A percentile compares a stretch with the other conserved stretches of the same genome.
phyloP scores from a whole-genome alignment of 1,140 invertebrate species.

The Atta cephalotes region DNA sequence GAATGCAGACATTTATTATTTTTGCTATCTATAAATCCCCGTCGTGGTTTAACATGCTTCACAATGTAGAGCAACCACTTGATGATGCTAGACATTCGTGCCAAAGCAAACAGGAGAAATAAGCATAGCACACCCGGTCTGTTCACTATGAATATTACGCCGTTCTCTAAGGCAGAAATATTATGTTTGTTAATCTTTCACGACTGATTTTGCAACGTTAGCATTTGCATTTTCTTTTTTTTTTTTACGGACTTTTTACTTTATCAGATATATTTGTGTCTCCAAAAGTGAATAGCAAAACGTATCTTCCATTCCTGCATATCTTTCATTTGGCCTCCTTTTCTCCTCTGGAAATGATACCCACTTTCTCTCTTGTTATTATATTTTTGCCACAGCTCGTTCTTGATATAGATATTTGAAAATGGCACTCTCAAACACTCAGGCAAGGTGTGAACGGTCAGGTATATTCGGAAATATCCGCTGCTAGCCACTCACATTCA shows the following conservation, averaged over 20 bases:
- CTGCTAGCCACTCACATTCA: constrained; percentile 10
- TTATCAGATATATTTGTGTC: neutral
- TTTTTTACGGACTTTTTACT: neutral
- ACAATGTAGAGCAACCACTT: constrained; percentile 62
- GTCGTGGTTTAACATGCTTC: constrained; percentile 1
- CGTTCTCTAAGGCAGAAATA: constrained; percentile 23
- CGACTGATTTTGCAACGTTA: constrained; percentile 21
- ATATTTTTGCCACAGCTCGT: neutral
- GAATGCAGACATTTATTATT: constrained; percentile 47
- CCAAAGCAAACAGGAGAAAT: constrained; percentile 60
- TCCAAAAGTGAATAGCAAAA: neutral
- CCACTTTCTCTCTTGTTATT: constrained; percentile 24
- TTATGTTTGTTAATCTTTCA: constrained; percentile 16
- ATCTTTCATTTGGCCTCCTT: constrained; percentile 2
- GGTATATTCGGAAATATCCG: constrained; percentile 39
- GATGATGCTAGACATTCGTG: constrained; percentile 49
- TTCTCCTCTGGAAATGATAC: neutral
- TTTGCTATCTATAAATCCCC: constrained; percentile 46
- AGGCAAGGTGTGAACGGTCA: constrained; percentile 29
- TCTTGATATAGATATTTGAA: constrained; percentile 28
- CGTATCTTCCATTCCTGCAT: neutral
- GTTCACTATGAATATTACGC: constrained; percentile 25
- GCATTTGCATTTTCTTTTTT: neutral
- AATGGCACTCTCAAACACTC: constrained; percentile 19
- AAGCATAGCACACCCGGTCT: constrained; percentile 36